Percentiles rank a stretch among this genome's conserved stretches.
Conservation (phyloP, 2,113 vertebrate species). For the Mobula hypostoma region DNA sequence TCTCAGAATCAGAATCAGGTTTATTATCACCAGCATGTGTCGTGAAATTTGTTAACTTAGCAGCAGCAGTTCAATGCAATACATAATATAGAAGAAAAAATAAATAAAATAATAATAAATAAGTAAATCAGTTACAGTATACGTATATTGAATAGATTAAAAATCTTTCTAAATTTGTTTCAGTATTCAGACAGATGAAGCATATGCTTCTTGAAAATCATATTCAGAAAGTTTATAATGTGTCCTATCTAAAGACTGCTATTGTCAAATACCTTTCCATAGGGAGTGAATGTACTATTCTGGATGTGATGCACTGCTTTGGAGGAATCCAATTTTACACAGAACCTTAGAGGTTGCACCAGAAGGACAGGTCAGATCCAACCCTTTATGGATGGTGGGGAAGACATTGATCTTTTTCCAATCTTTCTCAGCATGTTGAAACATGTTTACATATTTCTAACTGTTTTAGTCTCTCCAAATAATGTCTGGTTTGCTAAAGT, state of each 20-base stretch:
- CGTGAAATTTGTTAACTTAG: too few relatives aligned
- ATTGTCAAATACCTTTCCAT: not conserved
- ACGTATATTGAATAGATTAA: too few relatives aligned
- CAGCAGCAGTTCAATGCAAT: too few relatives aligned
- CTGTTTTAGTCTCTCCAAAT: too few relatives aligned
- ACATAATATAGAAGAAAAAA: too few relatives aligned
- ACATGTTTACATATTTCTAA: too few relatives aligned
- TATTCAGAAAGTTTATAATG: not conserved
- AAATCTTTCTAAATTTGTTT: too few relatives aligned
- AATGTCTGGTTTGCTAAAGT: too few relatives aligned
- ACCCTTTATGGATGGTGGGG: not conserved
- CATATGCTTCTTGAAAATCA: not conserved
- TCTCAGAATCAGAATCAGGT: too few relatives aligned
- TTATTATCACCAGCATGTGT: too few relatives aligned
- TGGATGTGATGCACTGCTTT: not conserved
- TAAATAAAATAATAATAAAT: too few relatives aligned
- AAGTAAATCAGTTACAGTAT: too few relatives aligned
- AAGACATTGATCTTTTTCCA: not conserved
- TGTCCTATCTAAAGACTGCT: not conserved
- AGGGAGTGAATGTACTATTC: not conserved
- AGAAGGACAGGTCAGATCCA: not conserved
- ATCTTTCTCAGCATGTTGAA: not conserved
- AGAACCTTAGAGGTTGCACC: not conserved
- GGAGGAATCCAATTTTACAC: not conserved
- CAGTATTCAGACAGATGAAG: not conserved